Conservation (phyloP, 2,797 vertebrate genomes). For the Mus spretus region DNA sequence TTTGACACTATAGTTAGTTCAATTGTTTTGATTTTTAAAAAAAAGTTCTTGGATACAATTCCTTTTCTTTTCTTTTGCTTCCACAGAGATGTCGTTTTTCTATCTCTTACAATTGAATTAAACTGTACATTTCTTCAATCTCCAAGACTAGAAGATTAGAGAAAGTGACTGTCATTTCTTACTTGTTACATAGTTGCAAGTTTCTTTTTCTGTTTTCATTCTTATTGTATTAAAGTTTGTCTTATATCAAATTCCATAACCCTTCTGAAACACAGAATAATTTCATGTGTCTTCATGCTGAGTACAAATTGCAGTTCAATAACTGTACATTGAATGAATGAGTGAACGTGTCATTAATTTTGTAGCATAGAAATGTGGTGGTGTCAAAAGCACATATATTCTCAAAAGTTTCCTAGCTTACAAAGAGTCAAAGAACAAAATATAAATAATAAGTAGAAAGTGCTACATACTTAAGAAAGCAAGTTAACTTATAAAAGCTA, state of each 20-base stretch:
- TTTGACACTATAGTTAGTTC: not conserved
- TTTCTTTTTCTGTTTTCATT: not conserved
- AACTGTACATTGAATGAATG: not conserved
- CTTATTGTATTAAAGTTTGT: not conserved
- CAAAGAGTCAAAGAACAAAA: not conserved
- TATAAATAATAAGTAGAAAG: not conserved
- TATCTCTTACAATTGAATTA: not conserved
- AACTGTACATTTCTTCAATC: not conserved
- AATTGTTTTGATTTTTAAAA: not conserved
- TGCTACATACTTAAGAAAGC: not conserved
- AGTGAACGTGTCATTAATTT: not conserved
- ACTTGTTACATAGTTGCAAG: not conserved
- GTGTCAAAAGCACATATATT: not conserved
- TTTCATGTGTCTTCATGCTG: not conserved
- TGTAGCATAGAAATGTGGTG: not conserved
- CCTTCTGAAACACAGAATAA: not conserved
- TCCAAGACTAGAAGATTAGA: not conserved
- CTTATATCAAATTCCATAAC: not conserved
- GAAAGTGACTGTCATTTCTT: too few relatives aligned
- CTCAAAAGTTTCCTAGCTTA: not conserved
- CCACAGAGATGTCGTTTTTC: not conserved
- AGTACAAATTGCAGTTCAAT: not conserved
- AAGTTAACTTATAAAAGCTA: not conserved
- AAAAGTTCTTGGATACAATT: not conserved
- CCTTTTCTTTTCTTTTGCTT: conserved; percentile 34